Base-by-base conservation (phyloP, 2,888 invertebrate genomes). In the Ernsta delagoae region DNA sequence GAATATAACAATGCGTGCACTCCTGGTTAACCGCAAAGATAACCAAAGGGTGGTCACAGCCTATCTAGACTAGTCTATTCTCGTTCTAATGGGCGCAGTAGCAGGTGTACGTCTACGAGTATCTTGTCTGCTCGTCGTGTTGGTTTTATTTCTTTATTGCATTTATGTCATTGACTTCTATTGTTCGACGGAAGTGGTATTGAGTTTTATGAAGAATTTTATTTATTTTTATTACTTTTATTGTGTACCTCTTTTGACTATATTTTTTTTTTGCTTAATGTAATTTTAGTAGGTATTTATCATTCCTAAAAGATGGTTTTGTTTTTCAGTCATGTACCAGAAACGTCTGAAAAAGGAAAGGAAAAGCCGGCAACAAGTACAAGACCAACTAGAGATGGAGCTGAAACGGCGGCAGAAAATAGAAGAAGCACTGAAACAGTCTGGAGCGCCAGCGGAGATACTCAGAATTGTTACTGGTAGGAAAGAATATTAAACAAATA, bases 321-420 rank as follows among this genome's bases (percentile, higher is more conserved):
- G 77, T 73, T 76, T 78, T 74, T 72, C 95, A 98, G 98, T 96
- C 73, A 94, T 97, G 85, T 97, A 97, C 88, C 98, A 98, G 89
- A 98, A 98, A 87, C 96, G 98, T 73, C 95, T 98, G 92, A 96
- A 98, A 94, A 97, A 97, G 81, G 98, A 98, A 86, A 95, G 97
- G 77, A 96, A 97, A 86, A 95, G 96, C 73, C 95, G 98, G 79
- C 96, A 97, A 83, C 95, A 97, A 78, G 94, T 98, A 70, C 98
- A 98, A 83, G 97, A 98, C 77, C 97, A 98, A 83, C 90, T 98
- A 73, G 97, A 97, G 77, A 85, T 95, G 78, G 98, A 98, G 87
- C 94, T 96, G 79, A 97, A 97, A 87, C 94, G 96, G 88, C 95
- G 97, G 84, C 94, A 95, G 77, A 97, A 97, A 83, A 94, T 97